phyloP scores from a whole-genome alignment of 1,140 invertebrate species.

The Samia ricini region DNA sequence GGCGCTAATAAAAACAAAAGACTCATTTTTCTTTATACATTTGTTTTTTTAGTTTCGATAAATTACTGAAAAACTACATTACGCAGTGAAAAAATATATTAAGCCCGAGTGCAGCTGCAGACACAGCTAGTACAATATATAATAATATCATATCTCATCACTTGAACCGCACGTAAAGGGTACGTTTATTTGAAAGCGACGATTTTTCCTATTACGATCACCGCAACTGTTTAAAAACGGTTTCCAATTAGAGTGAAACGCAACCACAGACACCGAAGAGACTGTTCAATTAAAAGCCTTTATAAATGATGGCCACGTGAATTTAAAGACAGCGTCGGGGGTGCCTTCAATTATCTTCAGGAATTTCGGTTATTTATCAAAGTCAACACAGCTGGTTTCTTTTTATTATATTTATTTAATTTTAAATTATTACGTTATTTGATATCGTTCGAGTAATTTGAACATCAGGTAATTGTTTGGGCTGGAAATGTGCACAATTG shows the following conservation, averaged over 20 bases:
- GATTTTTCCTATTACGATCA: background rate
- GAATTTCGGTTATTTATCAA: background rate
- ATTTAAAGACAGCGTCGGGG: background rate
- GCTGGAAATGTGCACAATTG: too few species aligned
- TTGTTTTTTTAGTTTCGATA: too few species aligned
- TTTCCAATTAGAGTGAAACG: conserved; percentile 21
- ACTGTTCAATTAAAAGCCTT: conserved; percentile 19
- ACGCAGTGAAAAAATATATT: background rate
- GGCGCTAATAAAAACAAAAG: too few species aligned
- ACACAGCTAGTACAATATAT: background rate
- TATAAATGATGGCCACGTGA: background rate
- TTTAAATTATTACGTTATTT: background rate
- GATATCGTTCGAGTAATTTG: background rate
- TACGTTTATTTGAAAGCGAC: background rate
- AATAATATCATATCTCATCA: background rate
- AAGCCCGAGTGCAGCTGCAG: too few species aligned
- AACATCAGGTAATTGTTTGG: too few species aligned
- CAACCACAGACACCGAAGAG: conserved; percentile 7
- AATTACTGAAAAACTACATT: too few species aligned
- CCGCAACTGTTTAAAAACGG: conserved; percentile 1
- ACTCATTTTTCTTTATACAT: too few species aligned
- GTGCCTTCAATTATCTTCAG: background rate
- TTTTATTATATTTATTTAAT: background rate
- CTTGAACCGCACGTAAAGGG: conserved; percentile 4
- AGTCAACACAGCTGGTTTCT: background rate